Conservation (phyloP, 2,888 invertebrate species). For the Kryphioiulus occultus region DNA sequence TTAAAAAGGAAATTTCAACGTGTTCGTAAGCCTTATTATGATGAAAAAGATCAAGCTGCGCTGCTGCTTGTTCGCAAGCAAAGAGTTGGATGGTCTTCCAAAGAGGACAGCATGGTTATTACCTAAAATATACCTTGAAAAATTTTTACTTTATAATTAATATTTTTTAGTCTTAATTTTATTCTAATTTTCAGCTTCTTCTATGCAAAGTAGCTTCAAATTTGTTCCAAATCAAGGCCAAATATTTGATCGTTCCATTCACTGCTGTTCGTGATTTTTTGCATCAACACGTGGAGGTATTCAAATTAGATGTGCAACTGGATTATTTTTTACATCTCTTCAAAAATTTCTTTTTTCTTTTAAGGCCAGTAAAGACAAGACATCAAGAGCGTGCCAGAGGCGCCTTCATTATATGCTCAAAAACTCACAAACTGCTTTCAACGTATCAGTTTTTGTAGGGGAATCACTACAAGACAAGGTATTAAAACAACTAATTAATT, state of each 20-base stretch:
- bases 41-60: constrained; percentile 72
- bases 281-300: constrained; percentile 58
- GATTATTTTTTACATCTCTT: background rate
- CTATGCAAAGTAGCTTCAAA: constrained; percentile 72
- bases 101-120: constrained; percentile 71
- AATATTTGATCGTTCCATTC: constrained; percentile 58
- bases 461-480: constrained; percentile 70
- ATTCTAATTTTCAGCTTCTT: constrained; percentile 63
- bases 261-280: constrained; percentile 59
- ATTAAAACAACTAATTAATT: constrained; percentile 51
- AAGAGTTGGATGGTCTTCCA: constrained; percentile 70
- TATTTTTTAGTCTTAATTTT: background rate
- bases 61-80: constrained; percentile 68
- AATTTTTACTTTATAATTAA: background rate
- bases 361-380: constrained; percentile 70
- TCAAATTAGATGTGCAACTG: background rate
- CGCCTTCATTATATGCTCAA: constrained; percentile 71
- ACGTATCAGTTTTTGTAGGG: constrained; percentile 70
- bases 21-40: constrained; percentile 63
- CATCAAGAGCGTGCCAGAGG: constrained; percentile 73
- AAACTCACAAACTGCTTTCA: constrained; percentile 68
- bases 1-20: constrained; percentile 46
- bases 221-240: constrained; percentile 65
- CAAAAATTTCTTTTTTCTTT: constrained; percentile 22
- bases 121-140: background rate